A percentile compares a stretch with the other conserved stretches of the same genome.
phyloP scores from a whole-genome alignment of 2,888 invertebrate genomes.

The Lepidochitona cinerea region DNA sequence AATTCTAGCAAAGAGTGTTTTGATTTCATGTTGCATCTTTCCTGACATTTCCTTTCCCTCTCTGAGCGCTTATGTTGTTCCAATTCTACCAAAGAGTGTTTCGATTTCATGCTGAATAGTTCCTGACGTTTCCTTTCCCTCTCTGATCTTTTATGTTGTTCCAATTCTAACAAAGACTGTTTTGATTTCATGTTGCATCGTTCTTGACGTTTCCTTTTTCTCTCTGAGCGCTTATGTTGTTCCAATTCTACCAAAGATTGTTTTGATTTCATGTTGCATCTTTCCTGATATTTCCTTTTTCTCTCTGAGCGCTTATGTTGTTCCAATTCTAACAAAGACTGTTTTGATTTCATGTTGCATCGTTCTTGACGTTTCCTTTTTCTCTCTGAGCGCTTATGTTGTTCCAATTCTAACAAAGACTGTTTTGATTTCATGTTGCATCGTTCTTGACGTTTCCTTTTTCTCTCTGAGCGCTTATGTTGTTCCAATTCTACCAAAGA shows the following conservation, averaged over 20 bases:
- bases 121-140: neutral
- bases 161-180: neutral
- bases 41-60: no score
- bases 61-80: no score
- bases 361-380: neutral
- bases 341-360: neutral
- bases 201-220: neutral
- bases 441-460: no score
- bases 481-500: no score
- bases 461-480: no score
- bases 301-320: neutral
- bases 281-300: neutral
- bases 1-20: neutral
- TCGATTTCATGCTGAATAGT: neutral
- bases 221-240: neutral
- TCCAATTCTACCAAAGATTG: neutral
- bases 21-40: neutral
- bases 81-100: neutral
- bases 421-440: no score
- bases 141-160: neutral
- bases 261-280: neutral
- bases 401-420: neutral
- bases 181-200: neutral
- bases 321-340: no score
- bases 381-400: neutral